These are phyloP conservation scores for Tipula lateralis DNA, from an alignment of 2,888 invertebrate species.

Conservation along the genomic window DNA sequence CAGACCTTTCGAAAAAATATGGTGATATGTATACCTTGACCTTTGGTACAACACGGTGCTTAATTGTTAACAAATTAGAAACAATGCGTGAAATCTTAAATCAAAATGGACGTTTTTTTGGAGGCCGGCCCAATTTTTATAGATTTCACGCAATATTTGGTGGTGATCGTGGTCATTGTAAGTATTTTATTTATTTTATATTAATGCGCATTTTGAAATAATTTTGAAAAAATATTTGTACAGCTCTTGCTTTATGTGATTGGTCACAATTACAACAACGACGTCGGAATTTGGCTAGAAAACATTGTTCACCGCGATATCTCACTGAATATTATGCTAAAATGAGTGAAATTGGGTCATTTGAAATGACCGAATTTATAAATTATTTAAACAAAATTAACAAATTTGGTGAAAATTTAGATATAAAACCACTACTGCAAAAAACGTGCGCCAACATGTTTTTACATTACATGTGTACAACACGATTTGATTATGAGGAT, in stretches of 20 bases:
- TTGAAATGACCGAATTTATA: slow-evolving; percentile 61
- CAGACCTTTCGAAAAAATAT: slow-evolving; percentile 61
- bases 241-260: slow-evolving; percentile 82
- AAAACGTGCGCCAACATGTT: slow-evolving; percentile 80
- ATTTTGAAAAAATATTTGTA: slow-evolving; percentile 40
- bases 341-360: slow-evolving; percentile 65
- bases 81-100: slow-evolving; percentile 71
- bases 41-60: slow-evolving; percentile 63
- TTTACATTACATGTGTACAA: slow-evolving; percentile 80
- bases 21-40: slow-evolving; percentile 69
- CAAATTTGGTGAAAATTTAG: slow-evolving; percentile 48
- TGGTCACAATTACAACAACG: slow-evolving; percentile 80
- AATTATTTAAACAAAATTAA: slow-evolving; percentile 52
- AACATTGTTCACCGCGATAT: slow-evolving; percentile 74
- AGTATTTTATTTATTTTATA: slow-evolving; percentile 52
- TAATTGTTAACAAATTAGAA: slow-evolving; percentile 69
- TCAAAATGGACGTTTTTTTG: slow-evolving; percentile 74
- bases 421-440: slow-evolving; percentile 67
- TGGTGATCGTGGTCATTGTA: slow-evolving; percentile 80
- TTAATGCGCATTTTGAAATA: neutral
- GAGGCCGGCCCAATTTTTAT: slow-evolving; percentile 75
- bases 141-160: slow-evolving; percentile 78
- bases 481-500: slow-evolving; percentile 66
- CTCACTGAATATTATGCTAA: slow-evolving; percentile 66
- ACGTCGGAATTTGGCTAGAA: slow-evolving; percentile 69